Evolutionary conservation across 2,113 vertebrate species (phyloP), one percentile per base, ranked within the genome.

Genomic region (Pseudorhombus dupliciocellatus): DNA sequence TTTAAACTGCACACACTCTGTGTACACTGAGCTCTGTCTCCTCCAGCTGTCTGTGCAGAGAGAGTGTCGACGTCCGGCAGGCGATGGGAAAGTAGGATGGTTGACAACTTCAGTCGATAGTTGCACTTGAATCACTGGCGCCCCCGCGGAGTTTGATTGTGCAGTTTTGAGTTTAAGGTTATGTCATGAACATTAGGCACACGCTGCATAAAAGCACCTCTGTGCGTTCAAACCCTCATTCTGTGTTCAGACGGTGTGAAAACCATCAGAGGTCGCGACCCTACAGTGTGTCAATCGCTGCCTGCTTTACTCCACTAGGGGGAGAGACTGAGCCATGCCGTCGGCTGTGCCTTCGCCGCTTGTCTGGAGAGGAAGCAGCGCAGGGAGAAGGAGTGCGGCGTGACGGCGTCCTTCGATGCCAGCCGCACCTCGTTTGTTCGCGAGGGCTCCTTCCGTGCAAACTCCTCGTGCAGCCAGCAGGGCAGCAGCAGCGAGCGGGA

Each of bases 351-450:
- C 15, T 97, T 97, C 1, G 96, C 96, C 0, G 96, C 96, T 60
- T 97, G 96, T 76, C 92, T 97, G 86, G 96, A 97, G 84, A 92
- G 96, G 56, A 97, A 97, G 69, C 96, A 97, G 91, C 93, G 94
- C 5, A 71, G 96, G 22, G 96, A 97, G 90, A 97, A 97, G 80
- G 96, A 97, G 84, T 97, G 96, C 0, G 96, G 96, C 0, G 96
- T 97, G 55, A 97, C 96, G 0, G 96, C 96, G 0, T 95, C 96
- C 28, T 97, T 97, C 0, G 96, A 97, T 0, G 94, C 96, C 84
- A 96, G 92, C 66, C 94, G 96, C 78, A 97, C 96, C 52, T 96
- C 96, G 1, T 97, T 97, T 1, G 94, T 96, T 7, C 94, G 96
- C 0, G 96, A 97, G 77, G 96, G 96, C n/a, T 97, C 96, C 55